phyloP scores from a whole-genome alignment of 2,797 vertebrate genomes.

The Eidolon dupreanum region DNA sequence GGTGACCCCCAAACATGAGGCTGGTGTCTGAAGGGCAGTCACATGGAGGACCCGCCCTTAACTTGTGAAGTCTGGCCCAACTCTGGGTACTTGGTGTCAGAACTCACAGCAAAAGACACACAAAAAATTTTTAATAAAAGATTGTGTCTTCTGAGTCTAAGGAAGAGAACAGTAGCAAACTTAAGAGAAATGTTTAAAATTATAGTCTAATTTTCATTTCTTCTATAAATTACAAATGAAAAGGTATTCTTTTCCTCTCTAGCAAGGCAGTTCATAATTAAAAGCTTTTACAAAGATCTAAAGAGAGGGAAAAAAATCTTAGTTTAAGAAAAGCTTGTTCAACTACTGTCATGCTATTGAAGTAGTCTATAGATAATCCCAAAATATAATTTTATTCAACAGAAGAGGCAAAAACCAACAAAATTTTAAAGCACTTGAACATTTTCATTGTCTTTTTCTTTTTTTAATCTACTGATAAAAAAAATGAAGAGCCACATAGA shows the following conservation, averaged over 20 bases:
- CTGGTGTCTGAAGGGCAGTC: not conserved
- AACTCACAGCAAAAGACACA: not conserved
- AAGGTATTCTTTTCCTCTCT: not conserved
- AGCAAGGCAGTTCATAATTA: conserved; percentile 34
- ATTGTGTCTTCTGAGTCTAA: not conserved
- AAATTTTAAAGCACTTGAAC: not conserved
- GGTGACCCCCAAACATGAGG: not conserved
- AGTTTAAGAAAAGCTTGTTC: not conserved
- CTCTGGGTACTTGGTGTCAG: not conserved
- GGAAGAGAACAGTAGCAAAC: not conserved
- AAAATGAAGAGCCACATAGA: not conserved
- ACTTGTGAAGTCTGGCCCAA: not conserved
- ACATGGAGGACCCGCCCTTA: not conserved
- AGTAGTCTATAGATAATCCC: not conserved
- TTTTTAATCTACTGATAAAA: conserved; percentile 6
- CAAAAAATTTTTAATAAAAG: not conserved
- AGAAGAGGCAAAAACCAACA: not conserved
- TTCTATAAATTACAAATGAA: conserved; percentile 38
- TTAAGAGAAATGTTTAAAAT: conserved; percentile 24
- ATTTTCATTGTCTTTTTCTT: conserved; percentile 33
- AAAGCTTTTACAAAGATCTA: conserved; percentile 31
- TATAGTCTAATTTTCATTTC: conserved; percentile 30
- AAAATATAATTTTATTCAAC: conserved; percentile 23
- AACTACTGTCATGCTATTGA: not conserved
- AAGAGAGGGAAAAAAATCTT: not conserved